These are phyloP conservation scores for Suncus etruscus DNA, from an alignment of 2,113 vertebrate species.

Conservation along the genomic window DNA sequence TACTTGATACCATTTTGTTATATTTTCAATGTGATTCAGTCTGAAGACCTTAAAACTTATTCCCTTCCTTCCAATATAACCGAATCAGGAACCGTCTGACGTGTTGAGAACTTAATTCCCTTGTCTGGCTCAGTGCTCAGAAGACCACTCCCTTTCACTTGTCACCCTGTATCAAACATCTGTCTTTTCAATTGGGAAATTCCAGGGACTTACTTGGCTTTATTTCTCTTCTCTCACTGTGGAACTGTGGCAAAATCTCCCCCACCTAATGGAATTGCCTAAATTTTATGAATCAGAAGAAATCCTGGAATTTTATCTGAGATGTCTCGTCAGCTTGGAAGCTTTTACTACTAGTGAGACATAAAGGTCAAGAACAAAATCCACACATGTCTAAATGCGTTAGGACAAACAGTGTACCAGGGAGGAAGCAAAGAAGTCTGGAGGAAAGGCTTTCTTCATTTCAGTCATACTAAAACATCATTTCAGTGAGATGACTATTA, in stretches of 20 bases:
- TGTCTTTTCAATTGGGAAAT: not conserved
- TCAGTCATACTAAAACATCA: not conserved
- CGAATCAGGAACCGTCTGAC: not conserved
- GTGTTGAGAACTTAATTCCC: not conserved
- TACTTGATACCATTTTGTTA: not conserved
- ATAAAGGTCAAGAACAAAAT: not conserved
- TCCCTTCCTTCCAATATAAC: not conserved
- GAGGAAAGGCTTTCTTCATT: not conserved
- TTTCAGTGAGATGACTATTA: not conserved
- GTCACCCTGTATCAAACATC: not conserved
- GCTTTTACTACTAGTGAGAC: not conserved
- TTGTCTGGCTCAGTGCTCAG: not conserved
- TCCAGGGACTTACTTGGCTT: not conserved
- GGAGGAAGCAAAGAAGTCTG: not conserved
- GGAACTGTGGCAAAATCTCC: not conserved
- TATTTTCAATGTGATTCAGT: not conserved
- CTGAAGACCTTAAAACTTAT: not conserved
- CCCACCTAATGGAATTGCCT: not conserved
- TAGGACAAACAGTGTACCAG: not conserved
- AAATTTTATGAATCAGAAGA: slow-evolving; percentile 1
- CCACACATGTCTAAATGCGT: not conserved
- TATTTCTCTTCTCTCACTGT: not conserved
- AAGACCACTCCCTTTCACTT: not conserved
- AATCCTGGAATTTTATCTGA: slow-evolving; percentile 14
- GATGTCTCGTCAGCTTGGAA: not conserved